Percentiles rank a stretch among this genome's conserved stretches.
Evolutionary conservation across 2,888 invertebrate species (phyloP).

Genomic region (Glomeris marginata): DNA sequence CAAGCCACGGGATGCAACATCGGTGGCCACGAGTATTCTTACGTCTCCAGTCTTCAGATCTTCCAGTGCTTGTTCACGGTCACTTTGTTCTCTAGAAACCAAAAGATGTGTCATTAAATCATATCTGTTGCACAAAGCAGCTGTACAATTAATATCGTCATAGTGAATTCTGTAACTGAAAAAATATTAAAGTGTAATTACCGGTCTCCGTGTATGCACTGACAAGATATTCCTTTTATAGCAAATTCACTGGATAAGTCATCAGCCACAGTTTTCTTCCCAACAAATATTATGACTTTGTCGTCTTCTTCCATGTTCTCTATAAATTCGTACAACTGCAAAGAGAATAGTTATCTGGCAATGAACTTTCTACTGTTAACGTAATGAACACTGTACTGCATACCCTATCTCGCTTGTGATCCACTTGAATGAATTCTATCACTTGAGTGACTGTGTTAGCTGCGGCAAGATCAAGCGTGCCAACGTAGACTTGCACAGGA

Average conservation of each 20-base stretch:
- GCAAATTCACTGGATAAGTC: slow-evolving; percentile 65
- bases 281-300: slow-evolving; percentile 82
- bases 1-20: slow-evolving; percentile 85
- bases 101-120: background rate
- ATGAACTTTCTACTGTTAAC: background rate
- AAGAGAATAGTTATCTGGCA: slow-evolving; percentile 14
- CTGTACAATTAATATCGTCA: background rate
- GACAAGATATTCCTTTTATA: slow-evolving; percentile 49
- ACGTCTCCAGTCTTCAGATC: slow-evolving; percentile 67
- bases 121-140: background rate
- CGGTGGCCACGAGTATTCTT: slow-evolving; percentile 77
- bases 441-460: slow-evolving; percentile 73
- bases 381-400: slow-evolving; percentile 12
- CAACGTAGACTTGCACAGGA: slow-evolving; percentile 59
- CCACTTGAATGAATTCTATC: slow-evolving; percentile 55
- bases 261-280: slow-evolving; percentile 68
- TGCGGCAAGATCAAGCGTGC: slow-evolving; percentile 65
- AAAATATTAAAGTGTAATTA: slow-evolving; percentile 13
- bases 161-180: background rate
- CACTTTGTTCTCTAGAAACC: slow-evolving; percentile 46
- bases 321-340: slow-evolving; percentile 51
- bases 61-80: slow-evolving; percentile 50
- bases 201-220: slow-evolving; percentile 73
- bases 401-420: slow-evolving; percentile 50
- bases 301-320: slow-evolving; percentile 52